These are phyloP conservation scores for Clostera curtula DNA, from an alignment of 2,888 invertebrate species.

Conservation along the genomic window DNA sequence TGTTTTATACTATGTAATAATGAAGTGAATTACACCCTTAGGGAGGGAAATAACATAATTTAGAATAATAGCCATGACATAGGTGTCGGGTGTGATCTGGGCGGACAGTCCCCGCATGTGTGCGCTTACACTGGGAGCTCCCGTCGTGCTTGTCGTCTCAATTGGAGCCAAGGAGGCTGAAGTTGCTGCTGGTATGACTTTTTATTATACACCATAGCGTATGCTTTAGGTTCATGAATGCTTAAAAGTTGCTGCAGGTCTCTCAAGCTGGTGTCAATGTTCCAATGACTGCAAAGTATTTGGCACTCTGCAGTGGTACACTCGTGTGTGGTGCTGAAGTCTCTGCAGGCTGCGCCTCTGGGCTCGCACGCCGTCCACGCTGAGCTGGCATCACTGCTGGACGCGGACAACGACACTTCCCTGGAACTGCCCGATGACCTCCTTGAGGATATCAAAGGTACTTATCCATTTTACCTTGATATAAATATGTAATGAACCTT, in stretches of 20 bases:
- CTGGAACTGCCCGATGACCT: conserved; percentile 69
- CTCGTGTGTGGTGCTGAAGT: conserved; percentile 88
- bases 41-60: no score
- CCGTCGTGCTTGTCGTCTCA: conserved; percentile 87
- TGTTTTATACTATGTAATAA: no score
- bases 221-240: neutral
- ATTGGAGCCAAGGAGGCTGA: conserved; percentile 90
- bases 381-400: conserved; percentile 71
- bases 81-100: conserved; percentile 84
- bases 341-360: conserved; percentile 87
- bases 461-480: conserved; percentile 2
- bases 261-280: neutral
- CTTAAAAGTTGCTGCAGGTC: neutral
- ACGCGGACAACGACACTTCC: conserved; percentile 52
- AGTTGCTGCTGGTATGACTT: conserved; percentile 51
- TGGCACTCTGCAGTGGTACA: conserved; percentile 79
- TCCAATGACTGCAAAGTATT: neutral
- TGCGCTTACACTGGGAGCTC: conserved; percentile 86
- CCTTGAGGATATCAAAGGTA: conserved; percentile 85
- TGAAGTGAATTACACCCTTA: no score
- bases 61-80: conserved; percentile 6
- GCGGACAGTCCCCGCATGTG: conserved; percentile 90
- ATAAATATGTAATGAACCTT: neutral
- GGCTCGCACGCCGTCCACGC: conserved; percentile 83
- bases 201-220: neutral